These are phyloP conservation scores for Pectinophora gossypiella DNA, from an alignment of 1,140 invertebrate species.

Conservation along the genomic window DNA sequence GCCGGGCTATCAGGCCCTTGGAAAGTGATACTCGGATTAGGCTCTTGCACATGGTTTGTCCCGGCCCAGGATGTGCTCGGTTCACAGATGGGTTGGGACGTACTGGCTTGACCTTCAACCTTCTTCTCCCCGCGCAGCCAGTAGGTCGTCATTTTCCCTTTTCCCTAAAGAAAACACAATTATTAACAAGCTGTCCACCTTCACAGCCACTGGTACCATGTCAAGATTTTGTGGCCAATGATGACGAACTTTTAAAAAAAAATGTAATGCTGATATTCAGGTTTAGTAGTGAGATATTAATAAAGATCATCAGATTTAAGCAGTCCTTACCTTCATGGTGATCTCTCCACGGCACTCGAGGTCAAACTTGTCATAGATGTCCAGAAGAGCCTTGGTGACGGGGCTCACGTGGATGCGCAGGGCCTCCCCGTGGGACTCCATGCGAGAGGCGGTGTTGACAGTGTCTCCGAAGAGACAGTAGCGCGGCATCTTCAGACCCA, in stretches of 20 bases:
- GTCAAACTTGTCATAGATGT: constrained; percentile 92
- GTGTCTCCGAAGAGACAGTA: constrained; percentile 97
- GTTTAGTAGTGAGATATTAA: too few relatives aligned
- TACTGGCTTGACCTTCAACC: neutral
- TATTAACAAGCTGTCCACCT: neutral
- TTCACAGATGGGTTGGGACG: neutral
- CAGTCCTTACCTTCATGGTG: constrained; percentile 90
- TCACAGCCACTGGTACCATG: too few relatives aligned
- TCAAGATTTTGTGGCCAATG: too few relatives aligned
- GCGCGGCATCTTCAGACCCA: constrained; percentile 94
- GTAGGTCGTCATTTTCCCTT: constrained; percentile 91
- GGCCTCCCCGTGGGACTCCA: constrained; percentile 96
- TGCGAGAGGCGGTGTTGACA: constrained; percentile 94
- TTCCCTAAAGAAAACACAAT: constrained; percentile 77
- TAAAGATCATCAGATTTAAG: too few relatives aligned
- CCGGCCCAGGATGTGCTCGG: neutral
- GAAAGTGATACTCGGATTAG: constrained; percentile 60
- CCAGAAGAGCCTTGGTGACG: constrained; percentile 91
- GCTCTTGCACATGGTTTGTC: neutral
- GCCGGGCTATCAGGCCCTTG: constrained; percentile 68
- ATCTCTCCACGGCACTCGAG: constrained; percentile 93
- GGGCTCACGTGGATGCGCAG: constrained; percentile 97
- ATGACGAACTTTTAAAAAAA: too few relatives aligned
- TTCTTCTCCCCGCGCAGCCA: constrained; percentile 87
- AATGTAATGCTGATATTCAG: too few relatives aligned